Percentiles rank a stretch among this genome's conserved stretches.
phyloP scores from a whole-genome alignment of 2,888 invertebrate genomes.

The Leptinotarsa peninsularis region DNA sequence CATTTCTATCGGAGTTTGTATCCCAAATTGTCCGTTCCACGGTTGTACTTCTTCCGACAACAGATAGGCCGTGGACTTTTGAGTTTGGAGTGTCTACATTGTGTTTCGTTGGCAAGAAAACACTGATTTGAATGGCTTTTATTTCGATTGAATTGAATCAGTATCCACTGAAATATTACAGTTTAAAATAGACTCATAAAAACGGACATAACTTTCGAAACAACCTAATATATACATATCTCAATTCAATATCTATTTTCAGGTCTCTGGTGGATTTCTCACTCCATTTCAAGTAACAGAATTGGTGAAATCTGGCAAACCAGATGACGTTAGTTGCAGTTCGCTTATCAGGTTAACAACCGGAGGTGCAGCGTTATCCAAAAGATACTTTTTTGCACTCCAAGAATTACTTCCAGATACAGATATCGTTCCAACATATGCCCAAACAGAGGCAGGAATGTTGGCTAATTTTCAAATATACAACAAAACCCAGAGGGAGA shows the following conservation, averaged over 20 bases:
- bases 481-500: conserved; percentile 50
- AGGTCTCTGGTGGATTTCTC: conserved; percentile 51
- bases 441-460: conserved; percentile 59
- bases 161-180: too few species aligned
- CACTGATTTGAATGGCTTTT: too few species aligned
- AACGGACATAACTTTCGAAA: too few species aligned
- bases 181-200: too few species aligned
- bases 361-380: conserved; percentile 55
- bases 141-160: too few species aligned
- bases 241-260: conserved; percentile 21
- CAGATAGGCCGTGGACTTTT: too few species aligned
- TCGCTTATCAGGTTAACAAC: conserved; percentile 52
- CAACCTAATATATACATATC: too few species aligned
- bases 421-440: conserved; percentile 54
- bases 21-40: too few species aligned
- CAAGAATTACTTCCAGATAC: conserved; percentile 58
- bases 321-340: conserved; percentile 54
- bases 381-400: conserved; percentile 49
- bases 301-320: conserved; percentile 55
- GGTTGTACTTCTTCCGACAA: too few species aligned
- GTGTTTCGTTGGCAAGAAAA: too few species aligned
- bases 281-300: conserved; percentile 53
- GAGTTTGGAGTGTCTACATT: too few species aligned
- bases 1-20: too few species aligned
- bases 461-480: conserved; percentile 51